Evolutionary conservation across 2,888 invertebrate species (phyloP), one percentile per base, ranked within the genome.

Genomic region (Drosophila parthenogenetica): DNA sequence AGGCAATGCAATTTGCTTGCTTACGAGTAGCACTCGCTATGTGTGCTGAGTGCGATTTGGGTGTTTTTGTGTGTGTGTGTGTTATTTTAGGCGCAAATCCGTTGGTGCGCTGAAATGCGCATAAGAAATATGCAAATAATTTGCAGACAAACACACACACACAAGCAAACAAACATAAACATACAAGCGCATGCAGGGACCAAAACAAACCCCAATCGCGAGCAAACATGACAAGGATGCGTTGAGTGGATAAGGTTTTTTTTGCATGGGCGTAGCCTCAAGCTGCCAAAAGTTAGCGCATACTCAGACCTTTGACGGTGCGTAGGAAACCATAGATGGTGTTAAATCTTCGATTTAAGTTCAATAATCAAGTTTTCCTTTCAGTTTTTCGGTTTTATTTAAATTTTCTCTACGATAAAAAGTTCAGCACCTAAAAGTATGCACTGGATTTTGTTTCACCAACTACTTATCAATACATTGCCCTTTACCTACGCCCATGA

Each of bases 121-220:
- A 76, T 76, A 71, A 70, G 67, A 71, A 82, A 79, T 82, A 79
- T 79, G 83, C 80, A 82, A 86, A 85, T 78, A 75, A 65, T 73
- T 76, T 64, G 49, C 60, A 49, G 29, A 29, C 69, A 49, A 64
- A 54, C 32, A 54, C 50, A 64, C 29, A 59, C 42, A 66, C 62
- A 57, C 53, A 60, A 61, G 49, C 57, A 54, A 49, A 29, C 1
- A 29, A 7, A 29, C 29, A 29, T 5, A 29, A 48, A 14, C 32
- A 61, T 29, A 42, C 22, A 46, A 25, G 13, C 46, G 45, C 55
- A 42, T 32, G 37, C 25, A 16, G 35, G 17, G 17, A 61, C 11
- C 46, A 22, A 29, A 17, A 39, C 35, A 55, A 69, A 42, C 42
- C 35, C 37, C 48, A 53, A 62, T 42, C 67, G 72, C 57, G 60